Evolutionary conservation across 2,888 invertebrate species (phyloP), one percentile per base, ranked within the genome.

Genomic region (Polydrusus tereticollis): DNA sequence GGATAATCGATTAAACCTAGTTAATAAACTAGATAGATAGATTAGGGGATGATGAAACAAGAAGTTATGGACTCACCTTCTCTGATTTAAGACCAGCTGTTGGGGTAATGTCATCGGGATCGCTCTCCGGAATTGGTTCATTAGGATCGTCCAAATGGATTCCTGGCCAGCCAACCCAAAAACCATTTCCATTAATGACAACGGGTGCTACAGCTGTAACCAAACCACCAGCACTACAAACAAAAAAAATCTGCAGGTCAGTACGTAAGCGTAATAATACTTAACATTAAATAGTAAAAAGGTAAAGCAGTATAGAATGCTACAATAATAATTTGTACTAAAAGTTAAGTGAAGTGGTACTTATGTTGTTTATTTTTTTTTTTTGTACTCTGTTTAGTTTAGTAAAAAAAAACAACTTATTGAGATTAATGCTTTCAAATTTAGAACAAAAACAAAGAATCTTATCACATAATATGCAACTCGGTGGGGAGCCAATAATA

Each of bases 101-200:
- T 6, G 95, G 95, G 0, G 95, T 93, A 77, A 92, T 92, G 86
- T 96, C 95, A 50, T 90, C 90, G 0, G 95, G 95, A 85, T 94
- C 92, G 1, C 95, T 94, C 84, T 95, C 95, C 0, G 96, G 96
- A 80, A 96, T 95, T 62, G 89, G 89, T 82, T 94, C 93, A 75
- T 91, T 88, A 5, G 90, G 90, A 82, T 95, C 90, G 23, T 92
- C 90, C 78, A 94, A 87, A 83, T 95, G 94, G 76, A 95, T 90
- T 10, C 96, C 96, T 0, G 96, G 93, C 96, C 96, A 96, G 77
- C 96, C 96, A 41, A 96, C 94, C 96, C 96, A 96, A 68, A 95
- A 88, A 47, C 96, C 96, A 78, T 90, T 89, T 62, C 95, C 92
- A 75, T 92, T 91, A 76, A 95, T 93, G 5, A 96, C 95, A 8